A percentile compares a stretch with the other conserved stretches of the same genome.
Evolutionary conservation across 2,888 invertebrate species (phyloP).

Genomic region (Empis livida): DNA sequence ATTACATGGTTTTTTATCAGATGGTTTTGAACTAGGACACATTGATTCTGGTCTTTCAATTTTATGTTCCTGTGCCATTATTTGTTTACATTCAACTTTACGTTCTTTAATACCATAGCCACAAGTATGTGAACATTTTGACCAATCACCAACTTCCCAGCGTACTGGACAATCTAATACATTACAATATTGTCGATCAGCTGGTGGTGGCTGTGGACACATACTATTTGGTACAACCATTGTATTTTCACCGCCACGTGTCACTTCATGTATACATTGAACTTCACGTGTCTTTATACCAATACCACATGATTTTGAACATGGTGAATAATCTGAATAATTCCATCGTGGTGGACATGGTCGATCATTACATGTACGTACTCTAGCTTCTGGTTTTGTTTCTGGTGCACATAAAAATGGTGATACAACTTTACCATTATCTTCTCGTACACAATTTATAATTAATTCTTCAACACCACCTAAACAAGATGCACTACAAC

Average conservation of each 20-base stretch:
- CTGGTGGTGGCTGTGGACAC: conserved; percentile 80
- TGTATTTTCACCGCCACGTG: conserved; percentile 75
- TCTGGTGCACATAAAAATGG: conserved; percentile 78
- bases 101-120: conserved; percentile 82
- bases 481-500: conserved; percentile 88
- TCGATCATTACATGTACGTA: conserved; percentile 84
- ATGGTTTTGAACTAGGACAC: conserved; percentile 63
- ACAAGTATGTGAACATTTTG: conserved; percentile 83
- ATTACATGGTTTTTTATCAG: conserved; percentile 72
- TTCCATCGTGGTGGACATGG: conserved; percentile 95
- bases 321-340: conserved; percentile 75
- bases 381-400: conserved; percentile 77
- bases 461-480: conserved; percentile 80
- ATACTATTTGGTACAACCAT: conserved; percentile 86
- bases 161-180: conserved; percentile 82
- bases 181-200: conserved; percentile 82
- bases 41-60: conserved; percentile 63
- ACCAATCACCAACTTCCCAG: conserved; percentile 83
- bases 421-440: conserved; percentile 74
- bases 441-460: conserved; percentile 77
- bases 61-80: conserved; percentile 85
- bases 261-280: conserved; percentile 48
- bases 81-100: conserved; percentile 75
- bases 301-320: conserved; percentile 88
- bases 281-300: conserved; percentile 83